A percentile compares a stretch with the other conserved stretches of the same genome.
Evolutionary conservation across 1,140 invertebrate species (phyloP).

Genomic region (Belonocnema kinseyi): DNA sequence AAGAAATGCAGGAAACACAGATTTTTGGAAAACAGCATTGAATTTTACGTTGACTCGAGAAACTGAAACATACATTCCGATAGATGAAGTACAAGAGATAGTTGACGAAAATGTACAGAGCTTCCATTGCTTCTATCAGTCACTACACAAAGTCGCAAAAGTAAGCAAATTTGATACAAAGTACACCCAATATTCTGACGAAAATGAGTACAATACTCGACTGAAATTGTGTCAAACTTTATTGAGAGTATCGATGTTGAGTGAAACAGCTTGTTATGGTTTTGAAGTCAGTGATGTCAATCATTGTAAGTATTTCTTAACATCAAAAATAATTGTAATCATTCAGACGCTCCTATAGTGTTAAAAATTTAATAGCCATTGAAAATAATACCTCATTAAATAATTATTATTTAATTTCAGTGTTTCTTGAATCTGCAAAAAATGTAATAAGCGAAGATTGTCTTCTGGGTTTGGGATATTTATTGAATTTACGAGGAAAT

Average conservation of each 20-base stretch:
- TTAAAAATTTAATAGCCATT: too few relatives aligned
- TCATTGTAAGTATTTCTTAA: slow-evolving; percentile 62
- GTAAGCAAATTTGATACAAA: slow-evolving; percentile 65
- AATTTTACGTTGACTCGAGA: slow-evolving; percentile 56
- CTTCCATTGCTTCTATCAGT: slow-evolving; percentile 72
- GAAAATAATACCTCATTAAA: too few relatives aligned
- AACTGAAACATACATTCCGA: slow-evolving; percentile 44
- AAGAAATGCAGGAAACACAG: slow-evolving; percentile 64
- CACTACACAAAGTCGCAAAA: slow-evolving; percentile 58
- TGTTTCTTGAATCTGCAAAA: slow-evolving; percentile 67
- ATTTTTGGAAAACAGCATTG: slow-evolving; percentile 69
- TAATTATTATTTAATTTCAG: slow-evolving; percentile 53
- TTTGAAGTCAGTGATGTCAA: slow-evolving; percentile 66
- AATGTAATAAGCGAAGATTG: slow-evolving; percentile 69
- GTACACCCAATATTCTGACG: slow-evolving; percentile 67
- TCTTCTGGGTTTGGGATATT: slow-evolving; percentile 66
- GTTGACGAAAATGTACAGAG: slow-evolving; percentile 59
- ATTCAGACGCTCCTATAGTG: too few relatives aligned
- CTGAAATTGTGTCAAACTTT: slow-evolving; percentile 70
- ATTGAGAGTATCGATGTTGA: slow-evolving; percentile 69
- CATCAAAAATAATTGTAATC: too few relatives aligned
- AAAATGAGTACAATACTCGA: slow-evolving; percentile 61
- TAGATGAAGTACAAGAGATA: slow-evolving; percentile 48
- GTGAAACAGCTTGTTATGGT: slow-evolving; percentile 69
- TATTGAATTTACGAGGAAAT: slow-evolving; percentile 62